phyloP scores from a whole-genome alignment of 2,888 invertebrate genomes.

The Antheraea assamensis region DNA sequence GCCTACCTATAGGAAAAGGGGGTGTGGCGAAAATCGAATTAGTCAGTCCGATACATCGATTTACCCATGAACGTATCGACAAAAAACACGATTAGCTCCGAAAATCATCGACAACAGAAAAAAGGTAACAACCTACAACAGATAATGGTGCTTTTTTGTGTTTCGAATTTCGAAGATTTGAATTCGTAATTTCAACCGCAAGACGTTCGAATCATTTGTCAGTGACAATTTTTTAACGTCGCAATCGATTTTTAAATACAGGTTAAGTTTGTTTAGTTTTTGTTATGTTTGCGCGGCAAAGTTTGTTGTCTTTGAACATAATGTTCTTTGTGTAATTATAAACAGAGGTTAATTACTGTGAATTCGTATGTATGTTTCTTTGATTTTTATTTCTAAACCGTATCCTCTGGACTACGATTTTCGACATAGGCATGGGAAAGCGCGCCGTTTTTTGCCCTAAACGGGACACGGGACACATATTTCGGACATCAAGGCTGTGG shows the following conservation, averaged over 20 bases:
- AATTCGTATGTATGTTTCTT: not conserved
- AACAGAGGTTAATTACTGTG: not conserved
- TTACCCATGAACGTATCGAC: slow-evolving; percentile 68
- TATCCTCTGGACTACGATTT: slow-evolving; percentile 23
- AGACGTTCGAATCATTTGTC: slow-evolving; percentile 81
- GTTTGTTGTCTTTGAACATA: not conserved
- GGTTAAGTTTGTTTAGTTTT: slow-evolving; percentile 59
- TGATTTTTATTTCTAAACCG: not conserved
- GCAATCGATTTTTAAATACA: slow-evolving; percentile 82
- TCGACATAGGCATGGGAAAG: slow-evolving; percentile 66
- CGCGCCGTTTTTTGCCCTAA: slow-evolving; percentile 70
- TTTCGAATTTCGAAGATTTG: slow-evolving; percentile 78
- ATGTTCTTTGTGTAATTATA: not conserved
- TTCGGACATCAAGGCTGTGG: slow-evolving; percentile 71
- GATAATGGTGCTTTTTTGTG: slow-evolving; percentile 79
- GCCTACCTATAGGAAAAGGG: slow-evolving; percentile 70
- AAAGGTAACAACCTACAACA: slow-evolving; percentile 72
- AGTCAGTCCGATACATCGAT: slow-evolving; percentile 77
- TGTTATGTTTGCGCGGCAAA: not conserved
- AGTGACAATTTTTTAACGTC: slow-evolving; percentile 80
- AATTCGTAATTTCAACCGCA: slow-evolving; percentile 81
- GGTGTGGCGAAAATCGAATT: slow-evolving; percentile 80
- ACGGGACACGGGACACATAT: slow-evolving; percentile 61
- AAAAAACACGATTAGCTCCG: slow-evolving; percentile 80
- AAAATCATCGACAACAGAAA: slow-evolving; percentile 79